Base-by-base conservation (phyloP, 2,113 vertebrate genomes). In the Haplochromis vanheusdeni region DNA sequence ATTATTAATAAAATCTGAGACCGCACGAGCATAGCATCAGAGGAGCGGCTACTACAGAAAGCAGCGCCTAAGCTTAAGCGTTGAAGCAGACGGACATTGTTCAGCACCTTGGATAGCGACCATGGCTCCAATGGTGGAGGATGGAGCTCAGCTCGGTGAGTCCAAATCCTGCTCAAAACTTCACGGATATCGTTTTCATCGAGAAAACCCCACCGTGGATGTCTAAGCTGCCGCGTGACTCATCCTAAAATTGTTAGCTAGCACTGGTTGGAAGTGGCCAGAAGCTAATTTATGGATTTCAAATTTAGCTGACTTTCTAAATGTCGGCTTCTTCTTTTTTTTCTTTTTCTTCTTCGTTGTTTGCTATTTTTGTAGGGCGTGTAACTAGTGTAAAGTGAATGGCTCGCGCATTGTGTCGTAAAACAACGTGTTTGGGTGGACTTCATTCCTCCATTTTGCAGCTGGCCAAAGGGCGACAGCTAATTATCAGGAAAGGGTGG, bases 81-180 rank as follows among this genome's bases (percentile, higher is more conserved):
- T 33, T 81, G 85, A 56, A 51, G 65, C 84, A 45, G 80, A 75
- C 10, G 70, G 79, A 86, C 17, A 52, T 31, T 40, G 81, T 95
- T 96, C 97, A 97, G 97, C 85, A 96, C 97, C 96, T 95, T 52
- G 97, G 97, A 96, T 94, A 97, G 95, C 89, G 79, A 93, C 90
- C 94, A 99, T 99, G 98, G 97, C 98, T 96, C 98, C 98, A 47
- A 95, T 97, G 85, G 54, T 95, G 28, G 93, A 92, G 91, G 97
- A 96, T 79, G 91, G 95, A 73, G 96, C 97, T 87, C 96, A 97
- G 95, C 96, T 98, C 82, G 98, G 98, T 99, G 95, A 98, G 98
- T 88, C 3, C 49, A 47, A 31, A 31, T 1, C 73, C 26, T 49
- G 23, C 23, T 77, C 26, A 35, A 49, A 16, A 35, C 51, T 45